Percentiles rank a stretch among this genome's conserved stretches.
phyloP scores from a whole-genome alignment of 2,888 invertebrate species.

The Cremastinae sp. region DNA sequence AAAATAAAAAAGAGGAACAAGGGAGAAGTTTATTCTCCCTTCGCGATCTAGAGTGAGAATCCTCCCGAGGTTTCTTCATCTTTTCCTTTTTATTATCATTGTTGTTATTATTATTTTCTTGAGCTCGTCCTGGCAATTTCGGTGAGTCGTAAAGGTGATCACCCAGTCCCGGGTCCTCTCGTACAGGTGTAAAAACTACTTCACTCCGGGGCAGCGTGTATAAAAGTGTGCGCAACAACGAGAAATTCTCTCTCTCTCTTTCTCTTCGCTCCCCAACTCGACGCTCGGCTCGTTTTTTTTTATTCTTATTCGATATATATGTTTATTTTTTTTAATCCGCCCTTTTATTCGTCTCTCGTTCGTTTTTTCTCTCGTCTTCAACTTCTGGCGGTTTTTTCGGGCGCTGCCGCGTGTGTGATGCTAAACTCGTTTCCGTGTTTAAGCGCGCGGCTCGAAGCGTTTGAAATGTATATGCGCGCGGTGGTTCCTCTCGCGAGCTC shows the following conservation, averaged over 20 bases:
- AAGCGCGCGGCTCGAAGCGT: conserved; percentile 35
- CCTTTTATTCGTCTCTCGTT: background rate
- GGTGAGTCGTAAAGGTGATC: conserved; percentile 63
- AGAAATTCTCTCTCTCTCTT: background rate
- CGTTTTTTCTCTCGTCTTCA: background rate
- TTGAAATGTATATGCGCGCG: conserved; percentile 44
- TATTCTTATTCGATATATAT: background rate
- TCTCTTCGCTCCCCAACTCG: too few species aligned
- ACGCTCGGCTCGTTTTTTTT: too few species aligned
- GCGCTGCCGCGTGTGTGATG: conserved; percentile 18
- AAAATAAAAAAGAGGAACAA: conserved; percentile 19
- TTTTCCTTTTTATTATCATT: conserved; percentile 29
- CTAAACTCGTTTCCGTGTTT: conserved; percentile 60
- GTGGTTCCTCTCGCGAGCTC: conserved; percentile 38
- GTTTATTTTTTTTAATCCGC: conserved; percentile 2
- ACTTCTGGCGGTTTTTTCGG: background rate
- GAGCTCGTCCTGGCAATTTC: conserved; percentile 53
- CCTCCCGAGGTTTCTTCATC: conserved; percentile 10
- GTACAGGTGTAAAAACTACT: conserved; percentile 64
- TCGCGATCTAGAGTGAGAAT: conserved; percentile 23
- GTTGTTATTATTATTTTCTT: conserved; percentile 30
- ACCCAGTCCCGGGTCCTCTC: conserved; percentile 37
- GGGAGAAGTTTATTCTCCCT: conserved; percentile 38
- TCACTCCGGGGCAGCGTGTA: conserved; percentile 42
- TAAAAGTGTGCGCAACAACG: conserved; percentile 48